A percentile compares a stretch with the other conserved stretches of the same genome.
Evolutionary conservation across 2,797 vertebrate genomes (phyloP).

Genomic region (Heteromormyrus szaboi): DNA sequence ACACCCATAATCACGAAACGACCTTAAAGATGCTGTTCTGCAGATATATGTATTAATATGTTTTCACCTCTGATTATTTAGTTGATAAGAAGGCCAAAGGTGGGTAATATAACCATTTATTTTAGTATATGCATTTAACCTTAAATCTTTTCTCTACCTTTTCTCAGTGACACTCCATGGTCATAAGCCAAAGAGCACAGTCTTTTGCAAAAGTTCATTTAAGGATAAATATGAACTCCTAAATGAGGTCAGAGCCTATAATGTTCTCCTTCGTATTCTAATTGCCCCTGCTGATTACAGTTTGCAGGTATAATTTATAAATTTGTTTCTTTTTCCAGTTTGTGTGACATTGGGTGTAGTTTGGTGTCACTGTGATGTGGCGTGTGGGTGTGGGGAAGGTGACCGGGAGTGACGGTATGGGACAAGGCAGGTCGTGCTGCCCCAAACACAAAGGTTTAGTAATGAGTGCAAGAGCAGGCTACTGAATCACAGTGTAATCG

Average conservation of each 20-base stretch:
- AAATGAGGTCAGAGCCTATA: neutral
- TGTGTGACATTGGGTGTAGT: neutral
- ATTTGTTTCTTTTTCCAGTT: neutral
- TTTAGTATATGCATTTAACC: neutral
- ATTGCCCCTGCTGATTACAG: neutral
- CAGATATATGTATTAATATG: neutral
- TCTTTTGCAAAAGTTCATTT: neutral
- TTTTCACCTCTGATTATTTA: neutral
- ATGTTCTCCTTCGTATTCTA: neutral
- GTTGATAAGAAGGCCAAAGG: neutral
- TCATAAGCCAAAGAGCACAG: neutral
- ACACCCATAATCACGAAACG: neutral
- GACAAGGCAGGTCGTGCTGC: neutral
- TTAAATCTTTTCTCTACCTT: neutral
- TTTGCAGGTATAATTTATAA: neutral
- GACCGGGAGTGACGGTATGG: neutral
- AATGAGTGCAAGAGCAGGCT: neutral
- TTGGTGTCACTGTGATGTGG: neutral
- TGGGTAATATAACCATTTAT: neutral
- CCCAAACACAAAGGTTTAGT: neutral
- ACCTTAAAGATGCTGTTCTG: neutral
- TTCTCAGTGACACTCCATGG: neutral
- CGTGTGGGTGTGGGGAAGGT: neutral
- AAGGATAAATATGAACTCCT: neutral
- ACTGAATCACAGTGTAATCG: neutral